These are phyloP conservation scores for Phalacrocorax pelagicus DNA, from an alignment of 2,113 vertebrate genomes.

Conservation along the genomic window DNA sequence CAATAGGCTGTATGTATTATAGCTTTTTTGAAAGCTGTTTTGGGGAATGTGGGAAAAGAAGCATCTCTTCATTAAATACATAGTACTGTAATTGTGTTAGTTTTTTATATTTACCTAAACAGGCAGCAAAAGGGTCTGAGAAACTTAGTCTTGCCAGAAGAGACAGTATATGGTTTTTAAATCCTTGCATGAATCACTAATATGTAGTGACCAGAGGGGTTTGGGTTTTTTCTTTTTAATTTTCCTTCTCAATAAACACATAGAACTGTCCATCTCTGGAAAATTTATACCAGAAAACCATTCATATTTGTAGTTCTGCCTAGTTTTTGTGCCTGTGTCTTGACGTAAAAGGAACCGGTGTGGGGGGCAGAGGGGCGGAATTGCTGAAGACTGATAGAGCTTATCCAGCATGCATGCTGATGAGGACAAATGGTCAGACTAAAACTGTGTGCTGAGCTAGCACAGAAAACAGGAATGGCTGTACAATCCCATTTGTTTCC, in stretches of 20 bases:
- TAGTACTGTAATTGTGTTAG: not conserved
- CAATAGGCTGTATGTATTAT: not conserved
- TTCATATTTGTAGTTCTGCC: not conserved
- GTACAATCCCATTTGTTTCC: constrained; percentile 14
- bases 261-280: not conserved
- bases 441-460: not conserved
- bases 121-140: not conserved
- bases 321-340: not conserved
- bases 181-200: not conserved
- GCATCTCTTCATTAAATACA: not conserved
- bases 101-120: not conserved
- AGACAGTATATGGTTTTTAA: not conserved
- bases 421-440: not conserved
- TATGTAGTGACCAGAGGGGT: not conserved
- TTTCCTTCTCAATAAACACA: not conserved
- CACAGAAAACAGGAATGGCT: constrained; percentile 1
- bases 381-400: not conserved
- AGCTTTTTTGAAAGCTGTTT: not conserved
- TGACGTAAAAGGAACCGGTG: not conserved
- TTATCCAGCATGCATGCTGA: not conserved
- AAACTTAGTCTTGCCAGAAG: not conserved
- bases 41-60: not conserved
- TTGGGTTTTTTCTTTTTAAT: not conserved
- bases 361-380: not conserved
- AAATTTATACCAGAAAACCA: not conserved